These are phyloP conservation scores for Vanessa cardui DNA, from an alignment of 2,888 invertebrate species.

Conservation along the genomic window DNA sequence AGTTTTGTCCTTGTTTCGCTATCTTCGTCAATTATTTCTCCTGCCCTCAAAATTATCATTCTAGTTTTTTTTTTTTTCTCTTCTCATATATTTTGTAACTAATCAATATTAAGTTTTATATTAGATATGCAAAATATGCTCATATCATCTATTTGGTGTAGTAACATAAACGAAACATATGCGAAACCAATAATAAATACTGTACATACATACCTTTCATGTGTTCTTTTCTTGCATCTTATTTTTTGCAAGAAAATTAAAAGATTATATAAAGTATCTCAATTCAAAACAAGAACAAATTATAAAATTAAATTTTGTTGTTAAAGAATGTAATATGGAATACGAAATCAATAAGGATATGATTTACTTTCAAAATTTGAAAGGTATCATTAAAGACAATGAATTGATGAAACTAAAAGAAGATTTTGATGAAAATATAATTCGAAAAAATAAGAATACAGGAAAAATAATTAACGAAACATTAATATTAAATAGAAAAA, in stretches of 20 bases:
- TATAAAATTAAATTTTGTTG: not conserved
- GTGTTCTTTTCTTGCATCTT: no score
- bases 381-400: constrained; percentile 50
- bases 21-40: constrained; percentile 35
- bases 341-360: constrained; percentile 56
- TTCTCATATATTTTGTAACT: no score
- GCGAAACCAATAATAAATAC: no score
- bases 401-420: constrained; percentile 33
- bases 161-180: no score
- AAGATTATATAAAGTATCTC: no score
- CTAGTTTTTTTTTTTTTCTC: not conserved
- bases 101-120: no score
- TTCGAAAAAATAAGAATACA: not conserved
- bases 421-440: constrained; percentile 3
- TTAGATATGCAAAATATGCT: no score
- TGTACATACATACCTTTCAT: no score
- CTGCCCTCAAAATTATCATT: constrained; percentile 14
- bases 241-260: no score
- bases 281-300: no score
- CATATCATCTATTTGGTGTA: no score
- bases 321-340: constrained; percentile 58
- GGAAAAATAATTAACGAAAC: constrained; percentile 6
- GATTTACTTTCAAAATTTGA: constrained; percentile 53
- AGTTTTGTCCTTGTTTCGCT: constrained; percentile 39
- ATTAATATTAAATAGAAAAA: not conserved